Evolutionary conservation across 2,113 vertebrate genomes (phyloP), one percentile per base, ranked within the genome.

Genomic region (Megaleporinus macrocephalus): DNA sequence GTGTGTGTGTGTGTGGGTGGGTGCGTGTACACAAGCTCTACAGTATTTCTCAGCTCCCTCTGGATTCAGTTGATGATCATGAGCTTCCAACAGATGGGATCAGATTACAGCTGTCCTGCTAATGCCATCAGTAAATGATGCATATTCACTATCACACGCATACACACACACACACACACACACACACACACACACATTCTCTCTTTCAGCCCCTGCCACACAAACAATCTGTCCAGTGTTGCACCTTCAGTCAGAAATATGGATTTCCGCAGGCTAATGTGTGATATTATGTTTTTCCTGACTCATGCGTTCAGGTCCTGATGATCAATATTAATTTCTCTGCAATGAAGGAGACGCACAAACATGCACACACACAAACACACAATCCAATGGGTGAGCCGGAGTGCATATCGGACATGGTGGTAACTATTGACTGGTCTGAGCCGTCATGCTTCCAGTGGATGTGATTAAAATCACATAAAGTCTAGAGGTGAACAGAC

Each of bases 61-160:
- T 49, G 36, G 68, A 72, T 36, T 72, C 36, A 16, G 68, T 80
- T 33, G n/a, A 72, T 80, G 78, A 72, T 80, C 78, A 72, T 55
- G 70, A 63, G 57, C 71, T 55, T 81, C 62, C 79, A 51, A 81
- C 79, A 81, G 79, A 81, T 53, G 79, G 79, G 61, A 66, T 74
- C 44, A 55, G 79, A 75, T 81, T 81, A 81, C 79, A 74, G 47
- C 71, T 74, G 70, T 73, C 70, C 70, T 33, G 79, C 70, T 80
- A 80, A 80, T 80, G 70, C 59, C 79, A 80, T 80, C 79, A 65
- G 79, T 57, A 80, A 80, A 65, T 80, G 79, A 80, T 80, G 78
- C 76, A 69, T 22, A 80, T 62, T 29, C 57, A 30, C 44, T n/a
- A n/a, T 30, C 79, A 53, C 47, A 65, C 70, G 26, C 22, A 22